phyloP scores from a whole-genome alignment of 2,797 vertebrate species.

The Hydrolagus colliei region DNA sequence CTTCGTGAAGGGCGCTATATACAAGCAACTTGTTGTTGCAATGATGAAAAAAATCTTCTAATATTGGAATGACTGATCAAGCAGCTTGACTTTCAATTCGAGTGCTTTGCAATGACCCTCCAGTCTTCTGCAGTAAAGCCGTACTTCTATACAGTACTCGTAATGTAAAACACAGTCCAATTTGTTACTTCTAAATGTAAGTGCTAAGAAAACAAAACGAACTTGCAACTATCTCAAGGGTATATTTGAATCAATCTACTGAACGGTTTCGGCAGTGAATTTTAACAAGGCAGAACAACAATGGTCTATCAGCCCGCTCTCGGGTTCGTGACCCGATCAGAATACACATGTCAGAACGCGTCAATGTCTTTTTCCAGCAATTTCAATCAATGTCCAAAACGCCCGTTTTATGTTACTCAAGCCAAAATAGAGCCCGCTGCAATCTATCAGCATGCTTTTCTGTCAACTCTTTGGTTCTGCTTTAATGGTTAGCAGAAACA shows the following conservation, averaged over 20 bases:
- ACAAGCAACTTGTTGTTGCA: too few relatives aligned
- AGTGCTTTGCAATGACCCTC: slow-evolving; percentile 2
- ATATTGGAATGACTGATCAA: not conserved
- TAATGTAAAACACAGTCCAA: slow-evolving; percentile 18
- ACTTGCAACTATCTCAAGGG: slow-evolving; percentile 5
- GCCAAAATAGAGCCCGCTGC: too few relatives aligned
- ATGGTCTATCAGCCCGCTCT: not conserved
- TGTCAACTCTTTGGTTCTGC: too few relatives aligned
- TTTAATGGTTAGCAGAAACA: too few relatives aligned
- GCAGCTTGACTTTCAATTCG: not conserved
- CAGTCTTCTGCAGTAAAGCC: not conserved
- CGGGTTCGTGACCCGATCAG: not conserved
- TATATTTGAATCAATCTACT: not conserved
- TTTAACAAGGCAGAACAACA: not conserved
- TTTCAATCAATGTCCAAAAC: too few relatives aligned
- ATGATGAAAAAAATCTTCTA: slow-evolving; percentile 1
- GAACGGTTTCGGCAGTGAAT: not conserved
- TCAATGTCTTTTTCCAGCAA: too few relatives aligned
- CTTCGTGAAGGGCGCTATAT: too few relatives aligned
- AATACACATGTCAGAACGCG: not conserved
- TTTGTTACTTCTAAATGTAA: slow-evolving; percentile 23
- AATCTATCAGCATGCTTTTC: too few relatives aligned
- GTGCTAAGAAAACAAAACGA: slow-evolving; percentile 27
- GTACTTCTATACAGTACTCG: slow-evolving; percentile 7
- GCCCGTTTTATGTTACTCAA: too few relatives aligned